Base-by-base conservation (phyloP, 2,113 vertebrate species). In the Turdus rufiventris region DNA sequence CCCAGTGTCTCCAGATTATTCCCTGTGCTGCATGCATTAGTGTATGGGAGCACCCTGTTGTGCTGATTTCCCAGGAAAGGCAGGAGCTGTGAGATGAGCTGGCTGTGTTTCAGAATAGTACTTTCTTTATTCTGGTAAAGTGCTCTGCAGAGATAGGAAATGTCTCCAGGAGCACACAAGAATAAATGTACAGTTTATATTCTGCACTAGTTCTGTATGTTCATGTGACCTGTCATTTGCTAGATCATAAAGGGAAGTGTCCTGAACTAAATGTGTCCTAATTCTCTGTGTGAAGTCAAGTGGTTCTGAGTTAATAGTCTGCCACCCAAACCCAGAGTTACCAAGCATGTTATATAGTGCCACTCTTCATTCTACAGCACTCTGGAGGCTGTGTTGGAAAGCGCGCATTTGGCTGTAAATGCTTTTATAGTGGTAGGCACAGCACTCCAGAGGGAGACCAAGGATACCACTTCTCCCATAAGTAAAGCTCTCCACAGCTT, bases 1-100 rank as follows among this genome's bases (percentile, higher is more conserved):
- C 25, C 25, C 19, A 6, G 0, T 0, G 0, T 61, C 31, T 83
- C 25, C 42, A 21, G 5, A 40, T 53, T 1, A 0, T n/a, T 90
- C 25, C 16, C 45, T 10, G 23, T 42, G 18, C n/a, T 2, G 0
- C 3, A 2, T 38, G 14, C 6, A 3, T 43, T 72, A 24, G 14
- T 60, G 24, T 67, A 26, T 16, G 56, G 74, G 57, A 74, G 34
- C 53, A 51, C 12, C 15, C n/a, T 68, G 21, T 31, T 65, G 78
- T 63, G 36, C 54, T 48, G 14, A 50, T 65, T 80, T 83, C 42
- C 38, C 10, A 28, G 34, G 42, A 26, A 33, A 33, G 20, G 25
- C 28, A 10, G 0, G 15, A 83, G 13, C 45, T 75, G 21, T 38
- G 50, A 61, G 38, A 15, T 71, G 50, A 82, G 29, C 43, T 78